Evolutionary conservation across 2,888 invertebrate genomes (phyloP).

Genomic region (Anticlea derivata): DNA sequence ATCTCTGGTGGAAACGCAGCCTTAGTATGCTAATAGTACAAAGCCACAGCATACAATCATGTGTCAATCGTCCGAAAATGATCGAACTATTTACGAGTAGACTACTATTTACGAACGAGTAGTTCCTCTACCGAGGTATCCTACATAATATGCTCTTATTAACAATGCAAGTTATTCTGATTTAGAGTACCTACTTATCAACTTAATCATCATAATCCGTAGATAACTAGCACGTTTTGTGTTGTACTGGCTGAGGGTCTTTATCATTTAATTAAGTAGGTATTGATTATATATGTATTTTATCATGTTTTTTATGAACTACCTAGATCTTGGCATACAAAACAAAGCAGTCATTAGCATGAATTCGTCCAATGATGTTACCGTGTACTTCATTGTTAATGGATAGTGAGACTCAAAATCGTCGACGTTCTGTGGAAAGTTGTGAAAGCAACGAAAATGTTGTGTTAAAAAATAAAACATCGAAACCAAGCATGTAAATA

Average conservation of each 20-base stretch:
- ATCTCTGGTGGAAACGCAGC: too few relatives aligned
- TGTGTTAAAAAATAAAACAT: conserved; percentile 6
- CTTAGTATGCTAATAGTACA: too few relatives aligned
- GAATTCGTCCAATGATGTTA: conserved; percentile 18
- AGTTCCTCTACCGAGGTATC: too few relatives aligned
- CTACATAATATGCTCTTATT: too few relatives aligned
- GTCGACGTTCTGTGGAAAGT: conserved; percentile 16
- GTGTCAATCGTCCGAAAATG: too few relatives aligned
- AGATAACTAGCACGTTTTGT: conserved; percentile 11
- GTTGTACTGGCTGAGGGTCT: conserved; percentile 2
- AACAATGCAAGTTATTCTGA: too few relatives aligned
- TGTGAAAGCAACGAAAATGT: conserved; percentile 12
- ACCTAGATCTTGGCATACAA: conserved; percentile 13
- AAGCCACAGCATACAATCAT: too few relatives aligned
- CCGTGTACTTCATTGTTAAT: conserved; percentile 13
- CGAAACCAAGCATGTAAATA: conserved; percentile 21
- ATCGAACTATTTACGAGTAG: too few relatives aligned
- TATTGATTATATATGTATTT: conserved; percentile 16
- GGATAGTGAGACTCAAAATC: conserved; percentile 8
- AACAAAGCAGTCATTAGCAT: conserved; percentile 10
- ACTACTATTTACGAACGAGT: too few relatives aligned
- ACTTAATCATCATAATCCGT: conserved; percentile 2
- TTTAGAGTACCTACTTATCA: background rate
- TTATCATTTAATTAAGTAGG: conserved; percentile 20
- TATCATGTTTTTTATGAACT: conserved; percentile 20